Percentiles rank a stretch among this genome's conserved stretches.
Evolutionary conservation across 2,888 invertebrate species (phyloP).

Genomic region (Eudiplozoon nipponicum): DNA sequence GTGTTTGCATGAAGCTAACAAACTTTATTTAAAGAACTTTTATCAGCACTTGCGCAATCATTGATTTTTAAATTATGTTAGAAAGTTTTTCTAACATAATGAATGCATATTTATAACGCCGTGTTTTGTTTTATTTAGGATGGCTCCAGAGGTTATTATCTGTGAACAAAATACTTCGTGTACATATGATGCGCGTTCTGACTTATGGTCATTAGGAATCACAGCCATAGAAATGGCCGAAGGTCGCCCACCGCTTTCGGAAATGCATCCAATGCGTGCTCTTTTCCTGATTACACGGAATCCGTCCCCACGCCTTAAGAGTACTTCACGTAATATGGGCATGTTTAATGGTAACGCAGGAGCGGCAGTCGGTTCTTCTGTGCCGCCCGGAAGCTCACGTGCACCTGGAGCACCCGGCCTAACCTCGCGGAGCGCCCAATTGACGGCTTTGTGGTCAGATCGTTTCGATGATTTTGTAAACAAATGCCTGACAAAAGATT

Average conservation of each 20-base stretch:
- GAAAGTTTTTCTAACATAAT: too few species aligned
- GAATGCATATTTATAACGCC: too few species aligned
- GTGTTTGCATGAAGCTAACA: too few species aligned
- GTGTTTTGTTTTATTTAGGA: too few species aligned
- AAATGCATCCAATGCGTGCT: constrained; percentile 95
- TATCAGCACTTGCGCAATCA: too few species aligned
- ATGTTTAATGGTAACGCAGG: constrained; percentile 5
- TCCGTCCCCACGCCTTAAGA: constrained; percentile 74
- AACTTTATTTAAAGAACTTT: too few species aligned
- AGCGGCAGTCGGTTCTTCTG: too few species aligned
- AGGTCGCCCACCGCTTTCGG: constrained; percentile 81
- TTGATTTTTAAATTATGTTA: too few species aligned
- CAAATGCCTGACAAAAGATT: constrained; percentile 56
- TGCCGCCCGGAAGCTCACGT: too few species aligned
- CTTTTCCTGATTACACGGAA: constrained; percentile 87
- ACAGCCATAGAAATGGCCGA: constrained; percentile 99
- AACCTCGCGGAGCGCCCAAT: too few species aligned
- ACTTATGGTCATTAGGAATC: constrained; percentile 42
- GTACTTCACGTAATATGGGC: too few species aligned
- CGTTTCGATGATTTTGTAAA: constrained; percentile 91
- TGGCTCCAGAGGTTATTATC: constrained; percentile 96
- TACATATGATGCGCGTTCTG: constrained; percentile 64
- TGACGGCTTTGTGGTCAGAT: constrained; percentile 28
- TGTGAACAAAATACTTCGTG: constrained; percentile 99
- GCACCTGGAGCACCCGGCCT: constrained; percentile 4